Evolutionary conservation across 2,888 invertebrate species (phyloP), one percentile per base, ranked within the genome.

Genomic region (Itoplectis maculator): DNA sequence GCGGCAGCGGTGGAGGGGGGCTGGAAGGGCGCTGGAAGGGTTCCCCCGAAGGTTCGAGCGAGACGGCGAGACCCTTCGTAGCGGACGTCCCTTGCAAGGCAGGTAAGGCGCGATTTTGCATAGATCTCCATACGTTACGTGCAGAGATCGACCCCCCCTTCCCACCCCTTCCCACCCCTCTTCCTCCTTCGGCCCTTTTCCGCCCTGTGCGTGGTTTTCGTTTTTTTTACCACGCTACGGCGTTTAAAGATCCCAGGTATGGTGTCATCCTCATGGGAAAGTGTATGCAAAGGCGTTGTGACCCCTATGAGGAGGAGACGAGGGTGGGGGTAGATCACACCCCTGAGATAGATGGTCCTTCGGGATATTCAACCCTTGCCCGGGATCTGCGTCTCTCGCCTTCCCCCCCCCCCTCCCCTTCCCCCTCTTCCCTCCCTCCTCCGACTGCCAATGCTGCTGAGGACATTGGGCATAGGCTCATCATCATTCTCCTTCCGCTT

Each of bases 201-300:
- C 59, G 45, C 42, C 42, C 23, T 6, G n/a, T 23, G 40, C 54
- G 7, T 40, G 13, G n/a, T 70, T 69, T 69, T 29, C 86, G 86
- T 85, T 83, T 86, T 88, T 89, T 88, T 87, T 86, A 86, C 86
- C 85, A 83, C 82, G 85, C 84, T 86, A 78, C 82, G 63, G 86
- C 89, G 87, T 91, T 92, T 91, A 90, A 91, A 92, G 91, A 91
- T 92, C 90, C 8, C 92, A 92, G 92, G 92, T 92, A 92, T 87
- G 86, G 92, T 92, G 92, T 92, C 92, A 92, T 92, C 92, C 92
- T 92, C 92, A 92, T 92, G 92, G 92, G 92, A 92, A 92, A 92
- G 89, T 91, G 85, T 92, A 92, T 92, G 92, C 92, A 92, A 92
- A 92, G 89, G 47, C 90, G 92, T 92, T 92, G 92, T 92, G 91